phyloP scores from a whole-genome alignment of 2,113 vertebrate species.

The Dunckerocampus dactyliophorus region DNA sequence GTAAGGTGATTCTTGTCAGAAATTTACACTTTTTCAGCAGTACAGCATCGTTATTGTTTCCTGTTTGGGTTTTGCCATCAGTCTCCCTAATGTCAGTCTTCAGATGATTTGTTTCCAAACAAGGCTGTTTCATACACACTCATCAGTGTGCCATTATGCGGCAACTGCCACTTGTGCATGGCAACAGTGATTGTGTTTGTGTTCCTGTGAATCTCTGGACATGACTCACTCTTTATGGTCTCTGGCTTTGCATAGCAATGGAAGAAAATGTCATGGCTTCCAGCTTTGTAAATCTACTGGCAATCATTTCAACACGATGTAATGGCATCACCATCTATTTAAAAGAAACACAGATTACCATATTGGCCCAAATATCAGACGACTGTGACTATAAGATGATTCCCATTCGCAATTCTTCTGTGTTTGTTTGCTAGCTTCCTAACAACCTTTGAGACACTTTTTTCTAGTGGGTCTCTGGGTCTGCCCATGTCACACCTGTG shows the following conservation, averaged over 20 bases:
- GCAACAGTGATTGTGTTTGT: neutral
- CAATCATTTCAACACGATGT: neutral
- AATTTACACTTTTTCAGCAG: neutral
- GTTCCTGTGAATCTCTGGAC: constrained; percentile 1
- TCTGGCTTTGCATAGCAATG: neutral
- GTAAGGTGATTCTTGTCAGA: too few relatives aligned
- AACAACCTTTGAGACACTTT: too few relatives aligned
- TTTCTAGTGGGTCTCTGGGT: too few relatives aligned
- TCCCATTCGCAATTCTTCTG: too few relatives aligned
- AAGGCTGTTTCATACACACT: neutral
- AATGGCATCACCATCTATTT: too few relatives aligned
- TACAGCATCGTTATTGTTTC: neutral
- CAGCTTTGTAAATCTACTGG: neutral
- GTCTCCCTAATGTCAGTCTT: neutral
- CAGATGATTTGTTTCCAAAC: neutral
- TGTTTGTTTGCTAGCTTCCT: too few relatives aligned
- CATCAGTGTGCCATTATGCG: neutral
- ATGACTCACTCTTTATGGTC: neutral
- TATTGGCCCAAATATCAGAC: too few relatives aligned
- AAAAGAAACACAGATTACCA: neutral
- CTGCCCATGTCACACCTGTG: too few relatives aligned
- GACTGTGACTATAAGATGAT: too few relatives aligned
- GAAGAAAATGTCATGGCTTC: too few relatives aligned
- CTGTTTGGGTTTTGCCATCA: neutral
- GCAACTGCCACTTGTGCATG: neutral